A percentile compares a stretch with the other conserved stretches of the same genome.
These are phyloP conservation scores for Armadillidium nasatum DNA, from an alignment of 1,140 invertebrate genomes.

Conservation along the genomic window DNA sequence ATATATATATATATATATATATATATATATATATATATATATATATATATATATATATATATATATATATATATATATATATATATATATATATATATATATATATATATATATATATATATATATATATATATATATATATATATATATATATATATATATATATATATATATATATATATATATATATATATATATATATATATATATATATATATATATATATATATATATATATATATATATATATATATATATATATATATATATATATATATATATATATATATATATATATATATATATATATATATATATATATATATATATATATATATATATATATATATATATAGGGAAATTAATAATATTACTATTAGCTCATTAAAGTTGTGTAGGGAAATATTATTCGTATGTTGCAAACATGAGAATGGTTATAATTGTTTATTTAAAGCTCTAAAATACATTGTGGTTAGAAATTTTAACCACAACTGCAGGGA, in stretches of 20 bases:
- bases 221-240: constrained; percentile 16
- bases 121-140: constrained; percentile 16
- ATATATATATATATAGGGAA: too few relatives aligned
- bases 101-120: not conserved
- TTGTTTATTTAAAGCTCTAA: too few relatives aligned
- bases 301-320: constrained; percentile 17
- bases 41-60: constrained; percentile 16
- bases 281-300: constrained; percentile 16
- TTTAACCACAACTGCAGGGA: too few relatives aligned
- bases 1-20: constrained; percentile 20
- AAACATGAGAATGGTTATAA: too few relatives aligned
- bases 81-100: constrained; percentile 3
- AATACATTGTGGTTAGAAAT: too few relatives aligned
- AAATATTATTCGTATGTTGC: too few relatives aligned
- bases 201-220: not conserved
- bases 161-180: constrained; percentile 16
- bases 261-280: constrained; percentile 12
- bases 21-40: constrained; percentile 12
- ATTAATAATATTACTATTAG: too few relatives aligned
- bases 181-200: constrained; percentile 9
- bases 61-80: constrained; percentile 17
- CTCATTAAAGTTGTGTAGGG: too few relatives aligned
- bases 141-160: constrained; percentile 20
- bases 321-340: constrained; percentile 3
- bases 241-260: constrained; percentile 20